phyloP scores from a whole-genome alignment of 1,140 invertebrate genomes.

The Orchestia grillus region DNA sequence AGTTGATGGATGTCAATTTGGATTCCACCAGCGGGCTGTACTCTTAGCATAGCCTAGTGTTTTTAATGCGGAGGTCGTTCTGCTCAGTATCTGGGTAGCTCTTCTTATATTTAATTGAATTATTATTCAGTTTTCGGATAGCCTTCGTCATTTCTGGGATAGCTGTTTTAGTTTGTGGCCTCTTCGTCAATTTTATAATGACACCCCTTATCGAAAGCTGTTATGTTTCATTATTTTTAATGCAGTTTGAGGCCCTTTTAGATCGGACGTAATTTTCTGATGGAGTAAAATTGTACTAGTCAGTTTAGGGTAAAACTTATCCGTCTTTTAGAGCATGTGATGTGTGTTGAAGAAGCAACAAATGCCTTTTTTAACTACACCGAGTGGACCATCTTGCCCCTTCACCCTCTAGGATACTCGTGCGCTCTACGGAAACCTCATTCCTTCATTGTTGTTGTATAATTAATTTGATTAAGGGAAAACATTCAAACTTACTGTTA shows the following conservation, averaged over 20 bases:
- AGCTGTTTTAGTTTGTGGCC: neutral
- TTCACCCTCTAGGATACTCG: neutral
- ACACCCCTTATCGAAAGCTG: neutral
- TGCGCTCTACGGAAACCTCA: neutral
- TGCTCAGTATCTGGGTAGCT: neutral
- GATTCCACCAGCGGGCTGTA: too few relatives aligned
- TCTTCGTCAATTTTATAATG: neutral
- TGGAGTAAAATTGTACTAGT: neutral
- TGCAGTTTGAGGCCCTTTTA: neutral
- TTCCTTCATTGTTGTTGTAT: neutral
- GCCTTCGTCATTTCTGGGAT: neutral
- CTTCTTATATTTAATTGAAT: neutral
- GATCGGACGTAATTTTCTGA: neutral
- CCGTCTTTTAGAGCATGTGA: slow-evolving; percentile 42
- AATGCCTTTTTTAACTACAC: slow-evolving; percentile 34
- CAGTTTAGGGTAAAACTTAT: slow-evolving; percentile 17
- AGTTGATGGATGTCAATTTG: too few relatives aligned
- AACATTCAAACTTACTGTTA: neutral
- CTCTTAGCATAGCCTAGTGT: too few relatives aligned
- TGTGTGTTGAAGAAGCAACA: neutral
- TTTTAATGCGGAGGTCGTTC: neutral
- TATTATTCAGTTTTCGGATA: neutral
- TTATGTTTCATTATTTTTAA: neutral
- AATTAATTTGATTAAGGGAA: neutral
- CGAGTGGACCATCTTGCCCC: slow-evolving; percentile 19